These are phyloP conservation scores for Laterallus jamaicensis DNA, from an alignment of 2,113 vertebrate species.

Conservation along the genomic window DNA sequence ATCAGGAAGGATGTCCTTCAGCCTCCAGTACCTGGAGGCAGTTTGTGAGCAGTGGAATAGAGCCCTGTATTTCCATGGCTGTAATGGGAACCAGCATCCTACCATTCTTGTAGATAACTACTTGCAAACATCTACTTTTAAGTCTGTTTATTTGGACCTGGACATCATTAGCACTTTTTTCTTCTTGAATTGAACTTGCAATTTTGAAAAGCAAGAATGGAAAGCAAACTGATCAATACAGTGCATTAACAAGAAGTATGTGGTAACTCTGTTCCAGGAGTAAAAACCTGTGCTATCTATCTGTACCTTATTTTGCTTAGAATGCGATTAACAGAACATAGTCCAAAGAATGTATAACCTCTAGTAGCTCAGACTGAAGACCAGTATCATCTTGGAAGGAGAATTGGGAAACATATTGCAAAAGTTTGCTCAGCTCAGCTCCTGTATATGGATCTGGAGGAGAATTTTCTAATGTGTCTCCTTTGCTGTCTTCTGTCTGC, in stretches of 20 bases:
- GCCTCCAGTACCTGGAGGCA: not conserved
- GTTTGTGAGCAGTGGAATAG: not conserved
- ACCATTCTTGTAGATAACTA: not conserved
- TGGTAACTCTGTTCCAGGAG: not conserved
- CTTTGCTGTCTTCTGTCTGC: not conserved
- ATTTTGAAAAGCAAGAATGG: not conserved
- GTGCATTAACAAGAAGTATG: not conserved
- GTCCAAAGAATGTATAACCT: not conserved
- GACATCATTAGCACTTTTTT: not conserved
- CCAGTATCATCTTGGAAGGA: not conserved
- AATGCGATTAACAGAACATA: not conserved
- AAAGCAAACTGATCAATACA: not conserved
- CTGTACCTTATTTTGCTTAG: not conserved
- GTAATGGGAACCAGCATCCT: not conserved
- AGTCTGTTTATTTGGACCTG: not conserved
- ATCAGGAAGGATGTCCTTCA: not conserved
- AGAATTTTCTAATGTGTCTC: not conserved
- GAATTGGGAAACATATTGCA: not conserved
- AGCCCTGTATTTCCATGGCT: not conserved
- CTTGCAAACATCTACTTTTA: not conserved
- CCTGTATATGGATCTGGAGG: not conserved
- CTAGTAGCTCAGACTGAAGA: not conserved
- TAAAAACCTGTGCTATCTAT: not conserved
- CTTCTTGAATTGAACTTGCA: not conserved
- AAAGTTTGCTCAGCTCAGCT: not conserved